Conservation (phyloP, 2,113 vertebrate species). For the Bucco capensis region DNA sequence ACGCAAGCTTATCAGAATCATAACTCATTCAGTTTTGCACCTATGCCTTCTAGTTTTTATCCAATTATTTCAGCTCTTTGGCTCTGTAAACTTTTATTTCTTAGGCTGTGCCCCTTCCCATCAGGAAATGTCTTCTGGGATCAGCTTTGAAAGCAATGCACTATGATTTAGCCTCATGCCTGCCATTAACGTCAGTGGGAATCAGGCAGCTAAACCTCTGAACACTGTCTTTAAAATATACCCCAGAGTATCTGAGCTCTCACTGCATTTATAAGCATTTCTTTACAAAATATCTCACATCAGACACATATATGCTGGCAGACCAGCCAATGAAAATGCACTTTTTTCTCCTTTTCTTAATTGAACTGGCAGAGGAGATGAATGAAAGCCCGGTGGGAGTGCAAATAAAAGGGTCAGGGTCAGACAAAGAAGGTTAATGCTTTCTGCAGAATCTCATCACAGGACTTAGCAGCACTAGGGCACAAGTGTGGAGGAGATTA, state of each 20-base stretch:
- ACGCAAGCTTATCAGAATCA: not conserved
- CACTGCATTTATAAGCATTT: not conserved
- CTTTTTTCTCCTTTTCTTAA: slow-evolving; percentile 28
- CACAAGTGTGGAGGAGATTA: not conserved
- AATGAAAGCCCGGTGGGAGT: slow-evolving; percentile 28
- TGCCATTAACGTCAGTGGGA: slow-evolving; percentile 20
- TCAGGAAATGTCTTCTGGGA: slow-evolving; percentile 30
- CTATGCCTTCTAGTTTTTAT: slow-evolving; percentile 37
- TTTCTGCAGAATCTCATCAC: slow-evolving; percentile 51
- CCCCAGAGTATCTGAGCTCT: not conserved
- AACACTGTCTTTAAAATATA: slow-evolving; percentile 13
- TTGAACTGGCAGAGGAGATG: slow-evolving; percentile 23
- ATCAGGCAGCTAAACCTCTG: slow-evolving; percentile 23
- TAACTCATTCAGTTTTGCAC: slow-evolving; percentile 25
- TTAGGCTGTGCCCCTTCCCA: slow-evolving; percentile 17
- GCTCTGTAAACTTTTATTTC: slow-evolving; percentile 48
- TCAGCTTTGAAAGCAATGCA: slow-evolving; percentile 37
- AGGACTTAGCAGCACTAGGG: not conserved
- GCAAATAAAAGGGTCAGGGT: slow-evolving; percentile 47
- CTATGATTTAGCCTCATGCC: slow-evolving; percentile 30
- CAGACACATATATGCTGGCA: not conserved
- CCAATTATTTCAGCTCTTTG: slow-evolving; percentile 39
- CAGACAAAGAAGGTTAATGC: slow-evolving; percentile 60
- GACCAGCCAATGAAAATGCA: not conserved
- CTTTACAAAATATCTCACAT: not conserved